Percentiles rank a stretch among this genome's conserved stretches.
Evolutionary conservation across 2,797 vertebrate genomes (phyloP).

Genomic region (Enteromius afrohamiltoni): DNA sequence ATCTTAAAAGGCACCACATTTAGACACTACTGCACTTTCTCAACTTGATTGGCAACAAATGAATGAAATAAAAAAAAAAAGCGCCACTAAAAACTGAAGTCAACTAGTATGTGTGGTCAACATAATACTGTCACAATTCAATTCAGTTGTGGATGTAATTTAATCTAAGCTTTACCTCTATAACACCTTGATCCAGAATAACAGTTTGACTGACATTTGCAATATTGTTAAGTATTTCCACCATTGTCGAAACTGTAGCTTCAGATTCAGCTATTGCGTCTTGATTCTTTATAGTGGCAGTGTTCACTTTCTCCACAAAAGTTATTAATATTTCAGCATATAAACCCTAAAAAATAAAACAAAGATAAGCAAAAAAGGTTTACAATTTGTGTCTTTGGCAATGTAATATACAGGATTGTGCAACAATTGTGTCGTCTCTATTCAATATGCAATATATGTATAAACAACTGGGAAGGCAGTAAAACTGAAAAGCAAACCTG

Average conservation of each 20-base stretch:
- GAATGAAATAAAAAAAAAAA: background rate
- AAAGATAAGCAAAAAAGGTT: background rate
- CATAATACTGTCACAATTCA: background rate
- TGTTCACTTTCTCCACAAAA: slow-evolving; percentile 64
- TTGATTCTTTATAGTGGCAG: background rate
- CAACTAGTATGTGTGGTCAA: no score
- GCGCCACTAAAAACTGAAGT: background rate
- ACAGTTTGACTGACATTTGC: slow-evolving; percentile 61
- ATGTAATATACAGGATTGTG: background rate
- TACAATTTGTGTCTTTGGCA: background rate
- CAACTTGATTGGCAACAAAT: background rate
- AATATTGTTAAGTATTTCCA: slow-evolving; percentile 77
- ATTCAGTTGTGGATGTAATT: background rate
- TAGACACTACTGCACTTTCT: background rate
- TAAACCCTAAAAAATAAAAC: slow-evolving; percentile 54
- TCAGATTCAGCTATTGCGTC: slow-evolving; percentile 62
- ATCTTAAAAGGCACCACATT: slow-evolving; percentile 39
- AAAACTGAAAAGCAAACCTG: slow-evolving; percentile 20
- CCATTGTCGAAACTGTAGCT: slow-evolving; percentile 72
- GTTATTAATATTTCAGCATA: slow-evolving; percentile 41
- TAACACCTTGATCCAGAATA: slow-evolving; percentile 31
- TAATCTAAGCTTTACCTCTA: slow-evolving; percentile 58
- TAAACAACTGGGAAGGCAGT: background rate
- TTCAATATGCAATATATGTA: background rate
- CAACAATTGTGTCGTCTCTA: background rate